phyloP scores from a whole-genome alignment of 2,113 vertebrate species.

The Clarias gariepinus region DNA sequence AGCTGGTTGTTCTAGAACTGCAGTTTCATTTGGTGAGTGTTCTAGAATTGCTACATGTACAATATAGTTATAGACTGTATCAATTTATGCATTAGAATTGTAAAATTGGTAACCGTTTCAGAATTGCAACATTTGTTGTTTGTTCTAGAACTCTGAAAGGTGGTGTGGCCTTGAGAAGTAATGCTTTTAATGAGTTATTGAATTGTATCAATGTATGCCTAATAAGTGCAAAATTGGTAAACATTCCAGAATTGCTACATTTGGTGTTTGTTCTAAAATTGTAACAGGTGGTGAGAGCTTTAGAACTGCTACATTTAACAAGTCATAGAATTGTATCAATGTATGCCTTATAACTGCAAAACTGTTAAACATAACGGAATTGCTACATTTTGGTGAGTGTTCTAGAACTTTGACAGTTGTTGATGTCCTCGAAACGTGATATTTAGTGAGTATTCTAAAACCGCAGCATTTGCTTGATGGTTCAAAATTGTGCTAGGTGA shows the following conservation, averaged over 20 bases:
- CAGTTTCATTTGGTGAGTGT: not conserved
- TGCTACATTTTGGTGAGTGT: not conserved
- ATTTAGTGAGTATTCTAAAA: not conserved
- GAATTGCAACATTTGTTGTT: too few species aligned
- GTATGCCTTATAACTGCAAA: not conserved
- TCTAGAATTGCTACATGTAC: not conserved
- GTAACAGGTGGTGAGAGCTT: not conserved
- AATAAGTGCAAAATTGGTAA: too few species aligned
- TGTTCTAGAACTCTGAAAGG: too few species aligned
- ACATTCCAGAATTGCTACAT: not conserved
- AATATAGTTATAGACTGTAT: too few species aligned
- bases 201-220: too few species aligned
- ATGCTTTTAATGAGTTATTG: too few species aligned
- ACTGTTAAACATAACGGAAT: too few species aligned
- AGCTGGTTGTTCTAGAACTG: not conserved
- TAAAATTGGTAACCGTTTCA: too few species aligned
- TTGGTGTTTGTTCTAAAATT: not conserved
- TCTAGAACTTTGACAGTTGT: not conserved
- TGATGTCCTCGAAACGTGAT: not conserved
- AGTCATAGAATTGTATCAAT: not conserved
- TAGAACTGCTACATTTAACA: not conserved
- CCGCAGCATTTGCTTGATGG: not conserved
- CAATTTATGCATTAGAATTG: too few species aligned
- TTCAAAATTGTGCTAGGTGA: too few species aligned
- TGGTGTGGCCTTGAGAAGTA: too few species aligned